Evolutionary conservation across 2,113 vertebrate genomes (phyloP).

Genomic region (Redunca redunca): DNA sequence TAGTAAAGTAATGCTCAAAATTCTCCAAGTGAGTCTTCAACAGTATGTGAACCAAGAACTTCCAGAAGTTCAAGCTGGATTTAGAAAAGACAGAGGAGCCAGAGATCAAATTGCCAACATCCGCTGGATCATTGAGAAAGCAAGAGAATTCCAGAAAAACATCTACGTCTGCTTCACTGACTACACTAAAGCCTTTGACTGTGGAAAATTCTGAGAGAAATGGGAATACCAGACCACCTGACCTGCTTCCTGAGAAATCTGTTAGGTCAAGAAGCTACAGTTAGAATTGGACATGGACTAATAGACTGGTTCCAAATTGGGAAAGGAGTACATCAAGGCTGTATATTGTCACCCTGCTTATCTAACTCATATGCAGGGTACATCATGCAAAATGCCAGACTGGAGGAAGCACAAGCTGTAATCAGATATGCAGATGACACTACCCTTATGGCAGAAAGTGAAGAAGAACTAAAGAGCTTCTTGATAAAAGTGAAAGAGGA

Average conservation of each 20-base stretch:
- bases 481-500: background rate
- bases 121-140: background rate
- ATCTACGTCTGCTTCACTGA: background rate
- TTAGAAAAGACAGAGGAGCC: background rate
- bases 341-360: background rate
- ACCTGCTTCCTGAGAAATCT: background rate
- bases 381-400: background rate
- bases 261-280: background rate
- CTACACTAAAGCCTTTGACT: background rate
- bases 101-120: background rate
- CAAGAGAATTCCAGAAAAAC: background rate
- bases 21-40: background rate
- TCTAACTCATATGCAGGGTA: background rate
- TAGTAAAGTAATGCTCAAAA: background rate
- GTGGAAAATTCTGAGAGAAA: background rate
- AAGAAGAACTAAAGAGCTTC: background rate
- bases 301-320: background rate
- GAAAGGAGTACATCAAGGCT: background rate
- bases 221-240: background rate
- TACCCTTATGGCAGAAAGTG: background rate
- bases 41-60: background rate
- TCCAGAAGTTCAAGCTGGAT: background rate
- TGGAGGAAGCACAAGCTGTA: background rate
- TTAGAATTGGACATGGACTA: background rate
- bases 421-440: background rate